phyloP scores from a whole-genome alignment of 35 echinoderm and acorn worm genomes.

The Diadema setosum region DNA sequence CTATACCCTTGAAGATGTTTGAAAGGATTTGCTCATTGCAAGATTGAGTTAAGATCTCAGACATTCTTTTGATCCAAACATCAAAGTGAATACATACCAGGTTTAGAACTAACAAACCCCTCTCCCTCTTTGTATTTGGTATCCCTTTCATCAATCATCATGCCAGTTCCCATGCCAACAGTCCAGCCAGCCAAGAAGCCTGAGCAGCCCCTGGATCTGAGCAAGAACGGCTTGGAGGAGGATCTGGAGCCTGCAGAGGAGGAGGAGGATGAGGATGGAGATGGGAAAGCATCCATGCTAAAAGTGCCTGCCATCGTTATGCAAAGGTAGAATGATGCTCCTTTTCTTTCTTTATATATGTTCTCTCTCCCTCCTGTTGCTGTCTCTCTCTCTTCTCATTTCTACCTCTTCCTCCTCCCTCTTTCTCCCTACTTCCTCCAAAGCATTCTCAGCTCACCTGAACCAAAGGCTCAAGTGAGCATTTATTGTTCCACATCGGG shows the following conservation, averaged over 20 bases:
- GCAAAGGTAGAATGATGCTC: slow-evolving; percentile 43
- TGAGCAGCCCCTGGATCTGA: slow-evolving; percentile 79
- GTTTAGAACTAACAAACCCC: not conserved
- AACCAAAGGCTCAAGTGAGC: too few species aligned
- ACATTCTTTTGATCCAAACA: not conserved
- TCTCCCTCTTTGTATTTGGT: not conserved
- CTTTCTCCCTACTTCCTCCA: too few species aligned
- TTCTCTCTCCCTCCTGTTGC: not conserved
- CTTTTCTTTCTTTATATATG: not conserved
- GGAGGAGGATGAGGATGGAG: not conserved
- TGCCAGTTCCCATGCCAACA: not conserved
- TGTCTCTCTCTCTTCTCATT: not conserved
- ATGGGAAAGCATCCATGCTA: slow-evolving; percentile 5
- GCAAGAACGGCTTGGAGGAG: slow-evolving; percentile 38
- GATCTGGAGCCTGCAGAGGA: not conserved
- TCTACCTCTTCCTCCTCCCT: not conserved
- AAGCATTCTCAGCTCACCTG: too few species aligned
- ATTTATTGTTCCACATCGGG: too few species aligned
- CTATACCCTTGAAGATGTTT: too few species aligned
- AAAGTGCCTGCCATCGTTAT: slow-evolving; percentile 72
- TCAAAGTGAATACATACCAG: not conserved
- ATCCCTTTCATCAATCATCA: not conserved
- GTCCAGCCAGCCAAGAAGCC: slow-evolving; percentile 22
- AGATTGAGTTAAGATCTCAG: too few species aligned
- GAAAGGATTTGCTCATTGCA: too few species aligned